Base-by-base conservation (phyloP, 2,888 invertebrate genomes). In the Lamproptera curius region DNA sequence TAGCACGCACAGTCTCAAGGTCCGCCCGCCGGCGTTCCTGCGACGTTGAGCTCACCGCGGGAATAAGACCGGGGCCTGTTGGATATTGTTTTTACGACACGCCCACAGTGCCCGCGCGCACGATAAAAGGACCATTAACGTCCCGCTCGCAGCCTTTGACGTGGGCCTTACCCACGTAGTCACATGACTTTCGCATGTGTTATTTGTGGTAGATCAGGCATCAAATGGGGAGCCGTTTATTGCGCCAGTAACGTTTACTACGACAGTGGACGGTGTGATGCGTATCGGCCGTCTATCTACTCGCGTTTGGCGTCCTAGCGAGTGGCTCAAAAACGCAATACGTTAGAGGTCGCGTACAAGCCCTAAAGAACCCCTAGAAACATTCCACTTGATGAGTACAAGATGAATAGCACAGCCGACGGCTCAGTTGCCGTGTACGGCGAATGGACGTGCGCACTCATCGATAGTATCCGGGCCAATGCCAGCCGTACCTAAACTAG, bases 401-500 rank as follows among this genome's bases (percentile, higher is more conserved):
- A 16, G 23, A 35, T 44, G 40, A 33, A n/a, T n/a, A n/a, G 46
- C 37, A 34, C 33, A 51, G 50, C 45, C 34, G 49, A 16, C 43
- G 50, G 49, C 50, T 47, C n/a, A n/a, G n/a, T 53, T 33, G 43
- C 51, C 54, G 57, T 59, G 62, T 57, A 64, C 62, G 62, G 65
- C 62, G 62, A 71, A 60, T 75, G 72, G 78, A 83, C 86, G 84
- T 82, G 80, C 71, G 73, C 76, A 72, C 76, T 77, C 81, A 73
- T 80, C 77, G 79, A 58, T 77, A 71, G 72, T 84, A 85, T 84
- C 78, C 86, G 83, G 84, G 84, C 86, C 86, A 87, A 86, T 86
- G 86, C 83, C 86, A 84, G 76, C 71, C 73, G 79, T 81, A 81
- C 82, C 83, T 86, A 86, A 85, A 84, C 86, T 86, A 85, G 85